Percentiles rank a stretch among this genome's conserved stretches.
phyloP scores from a whole-genome alignment of 2,888 invertebrate species.

The Oscheius sp. region DNA sequence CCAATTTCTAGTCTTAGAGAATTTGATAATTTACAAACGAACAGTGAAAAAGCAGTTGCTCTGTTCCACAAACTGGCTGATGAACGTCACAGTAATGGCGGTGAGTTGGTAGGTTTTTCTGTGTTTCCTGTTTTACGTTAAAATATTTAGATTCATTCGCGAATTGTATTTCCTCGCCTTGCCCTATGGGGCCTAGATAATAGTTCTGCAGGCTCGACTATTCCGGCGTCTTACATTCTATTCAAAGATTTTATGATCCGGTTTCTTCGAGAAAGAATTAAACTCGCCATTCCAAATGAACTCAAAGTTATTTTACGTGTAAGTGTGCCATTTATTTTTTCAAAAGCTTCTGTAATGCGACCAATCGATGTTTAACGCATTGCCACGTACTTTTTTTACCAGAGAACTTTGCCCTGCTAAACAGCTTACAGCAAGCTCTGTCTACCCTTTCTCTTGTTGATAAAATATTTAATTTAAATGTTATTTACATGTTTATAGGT shows the following conservation, averaged over 20 bases:
- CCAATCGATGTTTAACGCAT: too few relatives aligned
- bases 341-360: not conserved
- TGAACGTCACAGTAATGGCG: constrained; percentile 30
- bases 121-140: too few relatives aligned
- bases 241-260: constrained; percentile 33
- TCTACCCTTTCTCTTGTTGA: too few relatives aligned
- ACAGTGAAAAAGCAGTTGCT: constrained; percentile 33
- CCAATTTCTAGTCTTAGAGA: not conserved
- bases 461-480: not conserved
- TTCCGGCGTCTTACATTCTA: constrained; percentile 25
- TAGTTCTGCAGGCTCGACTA: not conserved
- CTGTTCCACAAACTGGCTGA: constrained; percentile 33
- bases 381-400: too few relatives aligned
- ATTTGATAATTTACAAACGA: constrained; percentile 6
- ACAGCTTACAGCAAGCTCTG: too few relatives aligned
- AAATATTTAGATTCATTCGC: constrained; percentile 21
- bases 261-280: constrained; percentile 51
- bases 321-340: not conserved
- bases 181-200: constrained; percentile 29
- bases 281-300: constrained; percentile 48
- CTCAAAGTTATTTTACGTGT: constrained; percentile 21
- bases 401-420: not conserved
- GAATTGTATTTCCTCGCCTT: constrained; percentile 30
- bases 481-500: constrained; percentile 15
- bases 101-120: constrained; percentile 13